Evolutionary conservation across 2,113 vertebrate species (phyloP), one percentile per base, ranked within the genome.

Genomic region (Tonatia bakeri): DNA sequence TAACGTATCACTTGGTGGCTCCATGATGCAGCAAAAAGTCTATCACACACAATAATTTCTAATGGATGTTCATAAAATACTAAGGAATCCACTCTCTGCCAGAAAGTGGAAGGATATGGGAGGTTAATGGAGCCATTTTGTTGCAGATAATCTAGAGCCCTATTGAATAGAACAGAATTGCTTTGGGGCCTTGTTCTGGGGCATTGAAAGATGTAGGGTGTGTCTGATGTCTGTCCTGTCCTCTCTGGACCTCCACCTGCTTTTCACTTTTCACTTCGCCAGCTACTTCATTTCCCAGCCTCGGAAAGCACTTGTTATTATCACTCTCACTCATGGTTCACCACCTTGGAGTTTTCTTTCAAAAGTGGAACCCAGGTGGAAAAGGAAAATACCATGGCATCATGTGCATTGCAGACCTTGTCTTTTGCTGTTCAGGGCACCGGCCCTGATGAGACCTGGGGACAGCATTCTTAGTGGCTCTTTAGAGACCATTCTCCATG

Each of bases 1-100:
- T 91, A 79, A 88, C 40, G 52, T 69, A 72, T 80, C 91, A 88
- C 36, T 90, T 95, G 65, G 22, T 95, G 84, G 52, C 26, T 80
- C 22, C 52, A 24, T 77, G 82, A 87, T 70, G 47, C 19, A 90
- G 64, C 45, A 50, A 50, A 73, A 87, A 70, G 54, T 86, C 40
- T 92, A 33, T 40, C 16, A 64, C 14, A 33, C 11, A 79, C 69
- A 83, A 67, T 59, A 36, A 86, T 69, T 96, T 90, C 36, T 47
- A 54, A 7, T 61, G n/a, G 61, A 61, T 11, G 12, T 7, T 92
- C 82, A 65, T 91, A 85, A 84, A 54, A 31, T 92, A 70, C 81
- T 87, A 77, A 94, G 33, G 45, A 82, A 22, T 20, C 22, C 28
- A 10, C 50, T 83, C 31, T 93, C 40, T 90, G 22, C 54, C 45